phyloP scores from a whole-genome alignment of 2,113 vertebrate species.

The Eulemur rufifrons region DNA sequence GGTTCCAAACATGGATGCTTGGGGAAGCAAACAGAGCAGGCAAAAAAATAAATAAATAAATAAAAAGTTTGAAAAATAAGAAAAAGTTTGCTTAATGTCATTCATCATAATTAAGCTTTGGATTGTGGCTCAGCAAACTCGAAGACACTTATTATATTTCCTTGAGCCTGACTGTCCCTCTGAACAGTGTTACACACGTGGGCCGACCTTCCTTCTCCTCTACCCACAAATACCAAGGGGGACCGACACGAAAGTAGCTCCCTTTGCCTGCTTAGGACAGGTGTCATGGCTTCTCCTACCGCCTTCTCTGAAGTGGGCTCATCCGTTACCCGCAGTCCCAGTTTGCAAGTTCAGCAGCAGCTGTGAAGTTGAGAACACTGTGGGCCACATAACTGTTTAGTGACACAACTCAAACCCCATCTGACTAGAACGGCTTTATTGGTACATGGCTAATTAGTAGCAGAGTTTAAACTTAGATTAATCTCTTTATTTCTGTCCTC shows the following conservation, averaged over 20 bases:
- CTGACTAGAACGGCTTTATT: background rate
- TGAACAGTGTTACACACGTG: background rate
- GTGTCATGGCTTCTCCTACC: background rate
- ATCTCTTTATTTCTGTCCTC: background rate
- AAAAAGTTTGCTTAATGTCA: background rate
- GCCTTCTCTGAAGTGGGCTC: background rate
- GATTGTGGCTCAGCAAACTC: background rate
- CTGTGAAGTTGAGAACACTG: background rate
- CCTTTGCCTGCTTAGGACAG: background rate
- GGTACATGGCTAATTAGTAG: background rate
- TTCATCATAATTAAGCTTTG: background rate
- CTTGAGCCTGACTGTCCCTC: background rate
- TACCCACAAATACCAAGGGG: background rate
- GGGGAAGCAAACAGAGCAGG: background rate
- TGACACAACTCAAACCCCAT: background rate
- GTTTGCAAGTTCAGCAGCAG: background rate
- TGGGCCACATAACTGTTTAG: background rate
- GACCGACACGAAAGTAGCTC: background rate
- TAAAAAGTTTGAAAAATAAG: too few relatives aligned
- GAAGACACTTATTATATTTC: background rate
- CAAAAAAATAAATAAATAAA: background rate
- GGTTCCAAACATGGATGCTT: background rate
- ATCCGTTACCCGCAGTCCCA: background rate
- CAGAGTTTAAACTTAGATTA: background rate
- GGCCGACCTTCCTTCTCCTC: background rate